phyloP scores from a whole-genome alignment of 2,113 vertebrate species.

The Pao palembangensis region DNA sequence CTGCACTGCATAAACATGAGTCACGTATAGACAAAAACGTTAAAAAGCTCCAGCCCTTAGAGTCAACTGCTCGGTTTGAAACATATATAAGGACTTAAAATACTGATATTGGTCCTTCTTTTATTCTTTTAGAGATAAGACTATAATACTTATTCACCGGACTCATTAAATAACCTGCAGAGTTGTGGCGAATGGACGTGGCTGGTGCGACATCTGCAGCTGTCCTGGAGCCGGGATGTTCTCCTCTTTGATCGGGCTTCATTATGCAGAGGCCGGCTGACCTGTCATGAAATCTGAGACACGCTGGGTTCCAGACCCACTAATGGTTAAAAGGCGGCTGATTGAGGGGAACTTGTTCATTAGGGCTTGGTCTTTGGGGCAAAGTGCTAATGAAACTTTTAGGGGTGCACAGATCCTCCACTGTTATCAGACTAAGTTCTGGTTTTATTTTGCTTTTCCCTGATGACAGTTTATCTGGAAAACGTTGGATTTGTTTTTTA shows the following conservation, averaged over 20 bases:
- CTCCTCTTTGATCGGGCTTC: conserved; percentile 56
- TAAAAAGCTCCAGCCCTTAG: not conserved
- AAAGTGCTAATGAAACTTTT: conserved; percentile 33
- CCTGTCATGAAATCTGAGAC: conserved; percentile 48
- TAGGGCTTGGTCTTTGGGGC: conserved; percentile 17
- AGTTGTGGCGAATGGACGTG: conserved; percentile 5
- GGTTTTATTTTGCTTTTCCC: conserved; percentile 20
- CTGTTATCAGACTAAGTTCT: conserved; percentile 27
- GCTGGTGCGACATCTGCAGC: conserved; percentile 50
- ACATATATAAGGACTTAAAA: too few species aligned
- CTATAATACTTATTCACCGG: not conserved
- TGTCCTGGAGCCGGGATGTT: conserved; percentile 33
- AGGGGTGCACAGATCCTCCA: conserved; percentile 30
- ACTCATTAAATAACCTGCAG: conserved; percentile 8
- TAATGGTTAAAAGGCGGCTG: conserved; percentile 46
- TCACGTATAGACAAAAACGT: not conserved
- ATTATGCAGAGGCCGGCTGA: conserved; percentile 48
- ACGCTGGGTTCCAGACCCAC: conserved; percentile 31
- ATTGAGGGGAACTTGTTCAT: conserved; percentile 39
- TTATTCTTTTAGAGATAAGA: too few species aligned
- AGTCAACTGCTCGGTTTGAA: too few species aligned
- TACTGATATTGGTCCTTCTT: too few species aligned
- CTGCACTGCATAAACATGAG: conserved; percentile 39
- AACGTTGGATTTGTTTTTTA: conserved; percentile 8
- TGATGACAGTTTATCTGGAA: conserved; percentile 29